Conservation (phyloP, 2,888 invertebrate genomes). For the Netelia virgata region DNA sequence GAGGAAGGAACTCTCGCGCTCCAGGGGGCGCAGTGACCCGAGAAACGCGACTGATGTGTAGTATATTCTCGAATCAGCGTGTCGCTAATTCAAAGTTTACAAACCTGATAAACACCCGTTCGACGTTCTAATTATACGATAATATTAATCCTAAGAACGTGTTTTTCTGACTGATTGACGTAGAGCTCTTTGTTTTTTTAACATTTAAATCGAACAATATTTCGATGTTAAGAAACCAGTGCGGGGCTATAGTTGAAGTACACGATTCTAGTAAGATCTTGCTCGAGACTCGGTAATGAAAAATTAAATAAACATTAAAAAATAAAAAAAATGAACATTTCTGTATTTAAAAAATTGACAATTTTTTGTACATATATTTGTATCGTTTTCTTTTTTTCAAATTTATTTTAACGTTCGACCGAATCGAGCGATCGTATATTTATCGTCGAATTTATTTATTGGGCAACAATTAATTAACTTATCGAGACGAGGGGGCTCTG, state of each 20-base stretch:
- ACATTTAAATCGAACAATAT: no score
- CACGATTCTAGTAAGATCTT: no score
- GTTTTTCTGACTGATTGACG: neutral
- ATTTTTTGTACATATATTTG: no score
- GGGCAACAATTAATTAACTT: neutral
- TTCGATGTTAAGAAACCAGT: no score
- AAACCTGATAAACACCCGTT: neutral
- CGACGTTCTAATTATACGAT: neutral
- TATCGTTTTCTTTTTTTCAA: neutral
- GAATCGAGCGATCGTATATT: neutral
- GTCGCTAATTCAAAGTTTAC: conserved; percentile 32
- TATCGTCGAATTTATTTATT: neutral
- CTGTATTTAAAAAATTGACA: no score
- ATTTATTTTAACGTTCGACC: neutral
- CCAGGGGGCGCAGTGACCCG: conserved; percentile 40
- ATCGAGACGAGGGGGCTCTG: neutral
- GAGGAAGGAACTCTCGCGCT: conserved; percentile 47
- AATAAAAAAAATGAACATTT: no score
- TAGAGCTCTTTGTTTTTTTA: neutral
- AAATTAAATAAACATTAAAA: no score
- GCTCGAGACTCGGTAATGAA: no score
- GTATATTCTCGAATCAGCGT: neutral
- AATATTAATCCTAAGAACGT: neutral
- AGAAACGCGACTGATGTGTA: neutral
- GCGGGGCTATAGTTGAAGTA: no score